A percentile compares a stretch with the other conserved stretches of the same genome.
Evolutionary conservation across 2,888 invertebrate species (phyloP).

Genomic region (Opisthograptis luteolata): DNA sequence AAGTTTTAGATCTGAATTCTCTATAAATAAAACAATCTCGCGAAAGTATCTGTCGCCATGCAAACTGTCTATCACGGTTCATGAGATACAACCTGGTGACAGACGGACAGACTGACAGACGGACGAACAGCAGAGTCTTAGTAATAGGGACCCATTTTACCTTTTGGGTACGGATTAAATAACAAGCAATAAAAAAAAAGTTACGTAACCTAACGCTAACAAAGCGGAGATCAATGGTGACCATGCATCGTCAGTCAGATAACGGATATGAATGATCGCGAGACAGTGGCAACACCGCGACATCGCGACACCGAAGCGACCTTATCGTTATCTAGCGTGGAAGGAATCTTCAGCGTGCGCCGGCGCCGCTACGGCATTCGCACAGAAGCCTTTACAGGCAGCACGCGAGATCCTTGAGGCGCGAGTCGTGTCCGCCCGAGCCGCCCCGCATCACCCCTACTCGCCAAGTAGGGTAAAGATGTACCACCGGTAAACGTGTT

Average conservation of each 20-base stretch:
- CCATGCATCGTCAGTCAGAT: too few relatives aligned
- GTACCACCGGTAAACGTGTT: conserved; percentile 66
- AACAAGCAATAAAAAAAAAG: too few relatives aligned
- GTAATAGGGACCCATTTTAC: too few relatives aligned
- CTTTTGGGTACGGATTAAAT: too few relatives aligned
- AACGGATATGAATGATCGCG: conserved; percentile 75
- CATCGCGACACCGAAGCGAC: conserved; percentile 36
- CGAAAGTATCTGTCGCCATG: too few relatives aligned
- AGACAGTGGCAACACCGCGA: conserved; percentile 11
- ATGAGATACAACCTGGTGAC: too few relatives aligned
- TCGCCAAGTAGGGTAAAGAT: conserved; percentile 67
- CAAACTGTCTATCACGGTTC: too few relatives aligned
- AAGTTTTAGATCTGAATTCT: too few relatives aligned
- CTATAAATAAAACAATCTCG: too few relatives aligned
- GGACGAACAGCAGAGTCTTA: too few relatives aligned
- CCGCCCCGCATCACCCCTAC: conserved; percentile 53
- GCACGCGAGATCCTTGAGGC: conserved; percentile 77
- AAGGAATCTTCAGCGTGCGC: conserved; percentile 71
- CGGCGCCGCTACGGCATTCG: conserved; percentile 72
- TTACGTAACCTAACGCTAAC: conserved; percentile 20
- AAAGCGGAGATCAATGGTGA: conserved; percentile 54
- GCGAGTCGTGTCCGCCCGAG: conserved; percentile 46
- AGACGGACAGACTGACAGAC: too few relatives aligned
- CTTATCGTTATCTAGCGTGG: conserved; percentile 79
- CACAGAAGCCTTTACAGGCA: conserved; percentile 78